Conservation (phyloP, 1,140 invertebrate species). For the Eulimnadia texana region DNA sequence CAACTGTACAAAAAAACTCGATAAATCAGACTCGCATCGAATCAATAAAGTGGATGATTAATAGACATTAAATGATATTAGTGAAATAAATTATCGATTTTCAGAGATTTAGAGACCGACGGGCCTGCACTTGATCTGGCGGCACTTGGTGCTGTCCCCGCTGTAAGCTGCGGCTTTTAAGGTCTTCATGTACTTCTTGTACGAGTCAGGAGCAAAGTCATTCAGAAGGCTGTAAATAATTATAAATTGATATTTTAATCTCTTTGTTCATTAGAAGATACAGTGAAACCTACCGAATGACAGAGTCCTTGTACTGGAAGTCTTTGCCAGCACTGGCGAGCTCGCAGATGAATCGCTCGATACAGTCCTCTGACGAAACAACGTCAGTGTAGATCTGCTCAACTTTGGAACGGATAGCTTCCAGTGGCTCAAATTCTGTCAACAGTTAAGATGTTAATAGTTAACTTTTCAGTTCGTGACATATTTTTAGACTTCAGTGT, state of each 20-base stretch:
- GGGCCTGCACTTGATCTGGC: constrained; percentile 10
- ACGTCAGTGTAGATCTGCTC: constrained; percentile 8
- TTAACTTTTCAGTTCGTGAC: too few relatives aligned
- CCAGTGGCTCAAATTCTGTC: not conserved
- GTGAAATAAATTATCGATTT: too few relatives aligned
- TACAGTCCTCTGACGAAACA: constrained; percentile 11
- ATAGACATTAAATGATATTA: too few relatives aligned
- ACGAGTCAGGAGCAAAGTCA: not conserved
- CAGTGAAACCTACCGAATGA: constrained; percentile 13
- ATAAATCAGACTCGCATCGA: too few relatives aligned
- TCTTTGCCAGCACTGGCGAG: constrained; percentile 8
- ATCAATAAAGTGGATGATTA: too few relatives aligned
- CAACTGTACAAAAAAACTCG: too few relatives aligned
- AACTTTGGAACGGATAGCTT: constrained; percentile 1
- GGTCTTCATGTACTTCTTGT: constrained; percentile 10
- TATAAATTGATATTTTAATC: not conserved
- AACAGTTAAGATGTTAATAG: not conserved
- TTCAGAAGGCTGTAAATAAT: not conserved
- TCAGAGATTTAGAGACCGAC: constrained; percentile 8
- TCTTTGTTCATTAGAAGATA: too few relatives aligned
- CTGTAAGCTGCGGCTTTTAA: constrained; percentile 7
- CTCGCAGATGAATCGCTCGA: constrained; percentile 14
- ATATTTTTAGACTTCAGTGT: too few relatives aligned
- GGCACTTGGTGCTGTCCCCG: constrained; percentile 1
- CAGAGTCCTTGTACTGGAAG: constrained; percentile 13